Conservation (phyloP, 2,113 vertebrate species). For the Eclectus roratus region DNA sequence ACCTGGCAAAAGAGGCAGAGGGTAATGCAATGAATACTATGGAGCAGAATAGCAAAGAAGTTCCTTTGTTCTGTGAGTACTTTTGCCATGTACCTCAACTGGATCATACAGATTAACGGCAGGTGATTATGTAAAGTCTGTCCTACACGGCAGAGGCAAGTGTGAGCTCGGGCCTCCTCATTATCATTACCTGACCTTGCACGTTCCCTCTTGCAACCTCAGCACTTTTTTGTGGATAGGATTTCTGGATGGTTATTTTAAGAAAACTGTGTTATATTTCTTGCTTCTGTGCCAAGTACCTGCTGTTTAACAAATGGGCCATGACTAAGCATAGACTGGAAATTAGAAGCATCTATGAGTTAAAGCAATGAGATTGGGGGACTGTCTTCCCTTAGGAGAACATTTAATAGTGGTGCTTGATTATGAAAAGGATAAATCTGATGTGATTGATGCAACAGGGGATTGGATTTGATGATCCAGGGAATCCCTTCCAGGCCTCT, state of each 20-base stretch:
- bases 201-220: not conserved
- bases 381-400: constrained; percentile 27
- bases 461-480: constrained; percentile 43
- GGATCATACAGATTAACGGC: not conserved
- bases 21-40: not conserved
- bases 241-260: constrained; percentile 48
- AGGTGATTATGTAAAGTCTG: not conserved
- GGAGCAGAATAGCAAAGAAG: not conserved
- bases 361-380: constrained; percentile 33
- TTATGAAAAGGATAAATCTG: constrained; percentile 58
- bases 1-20: not conserved
- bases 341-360: not conserved
- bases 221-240: not conserved
- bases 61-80: not conserved
- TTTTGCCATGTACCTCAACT: not conserved
- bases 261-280: constrained; percentile 46
- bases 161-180: not conserved
- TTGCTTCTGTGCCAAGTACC: constrained; percentile 16
- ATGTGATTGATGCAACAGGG: constrained; percentile 37
- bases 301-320: constrained; percentile 32
- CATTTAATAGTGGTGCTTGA: constrained; percentile 14
- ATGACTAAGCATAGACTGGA: constrained; percentile 52
- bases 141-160: not conserved
- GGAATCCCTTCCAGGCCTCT: constrained; percentile 30
- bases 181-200: constrained; percentile 38